These are phyloP conservation scores for Cyphomyrus plagiostoma DNA, from an alignment of 2,113 vertebrate genomes.

Conservation along the genomic window DNA sequence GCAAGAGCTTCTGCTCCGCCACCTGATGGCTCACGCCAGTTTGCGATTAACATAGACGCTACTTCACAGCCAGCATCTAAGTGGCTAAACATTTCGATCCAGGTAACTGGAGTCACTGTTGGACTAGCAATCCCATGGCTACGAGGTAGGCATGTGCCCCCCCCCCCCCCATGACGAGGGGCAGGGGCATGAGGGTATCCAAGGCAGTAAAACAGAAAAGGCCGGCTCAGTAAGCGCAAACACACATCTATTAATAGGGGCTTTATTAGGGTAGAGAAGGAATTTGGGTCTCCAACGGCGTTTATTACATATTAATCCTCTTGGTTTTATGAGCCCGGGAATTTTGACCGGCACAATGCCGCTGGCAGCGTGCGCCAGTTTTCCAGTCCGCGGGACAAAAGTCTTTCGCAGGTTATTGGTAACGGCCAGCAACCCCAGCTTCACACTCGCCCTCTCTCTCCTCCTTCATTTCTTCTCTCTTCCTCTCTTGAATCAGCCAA, in stretches of 20 bases:
- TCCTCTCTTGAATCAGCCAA: not conserved
- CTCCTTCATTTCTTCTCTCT: not conserved
- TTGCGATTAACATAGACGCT: not conserved
- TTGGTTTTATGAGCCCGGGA: constrained; percentile 54
- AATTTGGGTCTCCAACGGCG: constrained; percentile 52
- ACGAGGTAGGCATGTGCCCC: not conserved
- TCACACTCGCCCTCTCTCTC: not conserved
- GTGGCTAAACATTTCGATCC: not conserved
- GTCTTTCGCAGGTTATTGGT: constrained; percentile 45
- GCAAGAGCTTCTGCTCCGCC: not conserved
- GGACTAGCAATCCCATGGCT: not conserved
- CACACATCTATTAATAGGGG: constrained; percentile 42
- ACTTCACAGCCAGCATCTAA: not conserved
- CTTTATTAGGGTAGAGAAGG: constrained; percentile 61
- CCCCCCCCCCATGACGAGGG: not conserved
- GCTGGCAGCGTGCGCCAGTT: constrained; percentile 45
- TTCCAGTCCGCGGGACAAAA: constrained; percentile 60
- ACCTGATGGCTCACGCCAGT: not conserved
- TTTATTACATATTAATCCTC: constrained; percentile 63
- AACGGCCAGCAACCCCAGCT: constrained; percentile 37
- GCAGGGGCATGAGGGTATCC: not conserved
- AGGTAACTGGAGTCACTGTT: not conserved
- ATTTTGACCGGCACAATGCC: constrained; percentile 50
- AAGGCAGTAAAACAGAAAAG: constrained; percentile 30
- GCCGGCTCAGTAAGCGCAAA: constrained; percentile 22